phyloP scores from a whole-genome alignment of 2,113 vertebrate genomes.

The Tyto alba region DNA sequence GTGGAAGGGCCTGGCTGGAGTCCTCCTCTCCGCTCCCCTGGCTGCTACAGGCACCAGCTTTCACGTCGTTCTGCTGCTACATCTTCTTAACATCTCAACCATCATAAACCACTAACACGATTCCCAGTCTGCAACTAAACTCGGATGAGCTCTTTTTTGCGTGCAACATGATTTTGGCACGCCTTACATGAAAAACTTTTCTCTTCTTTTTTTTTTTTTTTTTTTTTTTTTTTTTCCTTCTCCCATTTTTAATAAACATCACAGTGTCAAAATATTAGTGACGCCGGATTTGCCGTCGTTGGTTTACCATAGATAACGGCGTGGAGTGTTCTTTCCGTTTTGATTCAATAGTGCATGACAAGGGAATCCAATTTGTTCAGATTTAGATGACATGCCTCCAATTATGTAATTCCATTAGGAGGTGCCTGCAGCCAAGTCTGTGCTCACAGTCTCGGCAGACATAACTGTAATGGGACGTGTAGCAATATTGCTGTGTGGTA shows the following conservation, averaged over 20 bases:
- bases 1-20: neutral
- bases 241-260: slow-evolving; percentile 8
- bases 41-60: neutral
- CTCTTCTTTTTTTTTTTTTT: too few relatives aligned
- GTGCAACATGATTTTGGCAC: neutral
- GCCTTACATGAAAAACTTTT: neutral
- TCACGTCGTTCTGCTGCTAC: neutral
- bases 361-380: slow-evolving; percentile 67
- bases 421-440: slow-evolving; percentile 56
- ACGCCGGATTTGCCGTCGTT: neutral
- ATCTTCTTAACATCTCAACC: neutral
- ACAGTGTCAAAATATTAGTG: slow-evolving; percentile 35
- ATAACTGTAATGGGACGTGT: slow-evolving; percentile 25
- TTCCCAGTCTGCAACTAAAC: neutral
- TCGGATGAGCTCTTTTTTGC: neutral
- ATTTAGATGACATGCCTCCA: slow-evolving; percentile 68
- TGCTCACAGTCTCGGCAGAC: slow-evolving; percentile 39
- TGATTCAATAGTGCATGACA: slow-evolving; percentile 65
- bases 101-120: neutral
- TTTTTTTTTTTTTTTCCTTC: neutral
- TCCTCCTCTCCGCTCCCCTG: neutral
- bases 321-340: slow-evolving; percentile 39
- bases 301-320: slow-evolving; percentile 47
- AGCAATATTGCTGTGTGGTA: slow-evolving; percentile 40
- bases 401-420: slow-evolving; percentile 68